Base-by-base conservation (phyloP, 2,888 invertebrate species). In the Sipha maydis region DNA sequence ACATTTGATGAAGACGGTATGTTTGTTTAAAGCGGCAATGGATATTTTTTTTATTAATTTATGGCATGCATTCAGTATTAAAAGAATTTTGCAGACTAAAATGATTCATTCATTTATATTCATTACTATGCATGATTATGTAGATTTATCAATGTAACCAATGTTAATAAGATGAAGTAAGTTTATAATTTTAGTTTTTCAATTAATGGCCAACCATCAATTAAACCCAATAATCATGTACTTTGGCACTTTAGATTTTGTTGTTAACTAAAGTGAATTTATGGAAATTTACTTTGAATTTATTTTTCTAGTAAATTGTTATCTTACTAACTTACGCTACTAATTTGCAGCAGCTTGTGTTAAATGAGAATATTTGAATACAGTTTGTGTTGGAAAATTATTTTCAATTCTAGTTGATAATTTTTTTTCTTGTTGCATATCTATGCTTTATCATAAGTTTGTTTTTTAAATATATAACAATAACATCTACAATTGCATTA, bases 1-100 rank as follows among this genome's bases (percentile, higher is more conserved):
- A 97, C 97, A 2, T 97, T 97, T 92, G 97, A 97, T 91, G 97
- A 97, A 85, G 95, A 97, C 91, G 97, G 94, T 93, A 92, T 90
- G 85, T 90, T 76, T 79, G 7, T 84, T 76, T 34, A 73, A n/a
- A 83, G 38, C 38, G 34, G 25, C 9, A 25, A 7, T 56, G 48
- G 9, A 67, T 69, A 21, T 61, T 73, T 38, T n/a, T 73, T 89
- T 67, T 83, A 41, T 76, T 79, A 75, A 41, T 78, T 67, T 78
- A n/a, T 71, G 61, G 41, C 78, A 75, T 54, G 76, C 75, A 82
- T 54, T 71, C 28, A 28, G 31, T 7, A 61, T 71, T 71, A 71
- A 28, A 71, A 48, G 48, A 71, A 71, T 1, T 71, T 71, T 17
- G 31, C 17, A 17, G 28, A 14, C 11, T 71, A 31, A 0, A 14